Evolutionary conservation across 2,888 invertebrate species (phyloP).

Genomic region (Heliconius charithonia): DNA sequence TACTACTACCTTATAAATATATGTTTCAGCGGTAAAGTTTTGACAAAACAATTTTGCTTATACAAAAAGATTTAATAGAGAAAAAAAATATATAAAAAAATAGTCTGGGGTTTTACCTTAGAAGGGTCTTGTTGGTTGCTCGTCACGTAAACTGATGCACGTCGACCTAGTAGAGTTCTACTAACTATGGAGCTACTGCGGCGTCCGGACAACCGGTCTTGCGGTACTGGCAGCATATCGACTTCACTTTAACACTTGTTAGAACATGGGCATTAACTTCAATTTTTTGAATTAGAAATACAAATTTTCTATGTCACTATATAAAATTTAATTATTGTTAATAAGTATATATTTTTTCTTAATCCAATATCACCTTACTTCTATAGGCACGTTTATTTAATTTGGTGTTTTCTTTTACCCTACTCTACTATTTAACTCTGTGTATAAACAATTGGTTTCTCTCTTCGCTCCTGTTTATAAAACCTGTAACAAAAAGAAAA

Average conservation of each 20-base stretch:
- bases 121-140: constrained; percentile 85
- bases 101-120: constrained; percentile 75
- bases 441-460: not conserved
- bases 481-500: constrained; percentile 34
- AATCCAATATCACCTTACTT: constrained; percentile 31
- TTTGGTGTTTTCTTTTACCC: constrained; percentile 45
- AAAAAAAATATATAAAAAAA: not conserved
- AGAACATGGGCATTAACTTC: not conserved
- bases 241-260: constrained; percentile 33
- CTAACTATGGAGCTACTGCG: constrained; percentile 87
- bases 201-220: constrained; percentile 84
- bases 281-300: not conserved
- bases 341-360: constrained; percentile 4
- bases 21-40: not conserved
- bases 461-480: not conserved
- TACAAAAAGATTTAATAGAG: not conserved
- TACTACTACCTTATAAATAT: too few relatives aligned
- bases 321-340: not conserved
- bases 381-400: constrained; percentile 48
- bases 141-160: constrained; percentile 86
- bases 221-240: constrained; percentile 81
- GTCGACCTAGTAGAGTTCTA: constrained; percentile 85
- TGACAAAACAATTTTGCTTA: not conserved
- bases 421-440: not conserved
- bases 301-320: not conserved